These are phyloP conservation scores for Varanus komodoensis DNA, from an alignment of 2,113 vertebrate genomes.

Conservation along the genomic window DNA sequence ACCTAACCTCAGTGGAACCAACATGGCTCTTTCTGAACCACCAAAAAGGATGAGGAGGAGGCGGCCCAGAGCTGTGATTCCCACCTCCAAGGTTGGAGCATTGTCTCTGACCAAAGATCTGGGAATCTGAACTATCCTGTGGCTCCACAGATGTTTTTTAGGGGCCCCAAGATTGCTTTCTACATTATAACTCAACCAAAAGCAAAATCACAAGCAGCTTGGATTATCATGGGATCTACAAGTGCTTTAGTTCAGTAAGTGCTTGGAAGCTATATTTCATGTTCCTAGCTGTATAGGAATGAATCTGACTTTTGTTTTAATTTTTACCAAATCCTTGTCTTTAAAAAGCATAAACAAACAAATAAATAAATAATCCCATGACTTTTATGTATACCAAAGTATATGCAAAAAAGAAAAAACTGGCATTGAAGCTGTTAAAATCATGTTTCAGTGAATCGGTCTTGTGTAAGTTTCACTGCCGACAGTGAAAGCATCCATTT, in stretches of 20 bases:
- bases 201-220: not conserved
- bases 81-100: too few relatives aligned
- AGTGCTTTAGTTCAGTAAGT: not conserved
- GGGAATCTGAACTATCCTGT: too few relatives aligned
- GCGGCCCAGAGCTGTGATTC: too few relatives aligned
- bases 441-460: not conserved
- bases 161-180: too few relatives aligned
- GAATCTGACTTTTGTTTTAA: not conserved
- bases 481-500: not conserved
- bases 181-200: not conserved
- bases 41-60: too few relatives aligned
- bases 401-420: not conserved
- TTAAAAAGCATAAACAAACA: not conserved
- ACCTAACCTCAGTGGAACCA: too few relatives aligned
- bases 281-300: not conserved
- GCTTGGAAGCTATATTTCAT: not conserved
- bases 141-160: too few relatives aligned
- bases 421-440: not conserved
- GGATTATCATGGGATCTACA: not conserved
- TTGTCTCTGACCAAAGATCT: too few relatives aligned
- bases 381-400: not conserved
- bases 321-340: not conserved
- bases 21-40: too few relatives aligned
- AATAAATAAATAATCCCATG: not conserved
- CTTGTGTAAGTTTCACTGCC: not conserved